Conservation (phyloP, 2,113 vertebrate species). For the Mus pahari region DNA sequence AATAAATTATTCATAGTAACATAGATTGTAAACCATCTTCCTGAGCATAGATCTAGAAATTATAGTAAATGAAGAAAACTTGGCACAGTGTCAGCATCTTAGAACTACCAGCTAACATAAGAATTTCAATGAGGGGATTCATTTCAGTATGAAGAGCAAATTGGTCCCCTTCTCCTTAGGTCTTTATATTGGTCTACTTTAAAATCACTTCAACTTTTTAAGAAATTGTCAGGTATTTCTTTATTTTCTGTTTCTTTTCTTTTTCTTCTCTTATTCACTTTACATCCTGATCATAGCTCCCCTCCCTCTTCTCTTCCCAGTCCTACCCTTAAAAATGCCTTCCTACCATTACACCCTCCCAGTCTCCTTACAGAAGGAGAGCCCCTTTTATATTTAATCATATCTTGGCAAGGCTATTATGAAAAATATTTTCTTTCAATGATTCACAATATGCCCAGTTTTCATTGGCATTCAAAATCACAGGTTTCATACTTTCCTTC, state of each 20-base stretch:
- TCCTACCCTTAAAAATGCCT: too few species aligned
- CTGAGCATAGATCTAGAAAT: slow-evolving; percentile 25
- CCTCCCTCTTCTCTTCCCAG: too few species aligned
- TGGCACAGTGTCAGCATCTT: neutral
- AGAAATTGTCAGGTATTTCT: neutral
- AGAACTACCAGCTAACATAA: neutral
- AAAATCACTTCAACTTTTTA: neutral
- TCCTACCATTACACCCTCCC: too few species aligned
- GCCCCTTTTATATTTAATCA: neutral
- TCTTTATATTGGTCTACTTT: neutral
- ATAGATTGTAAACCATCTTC: neutral
- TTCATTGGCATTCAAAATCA: neutral
- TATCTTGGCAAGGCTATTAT: neutral
- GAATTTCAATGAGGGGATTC: neutral
- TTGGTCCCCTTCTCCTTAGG: rapidly evolving
- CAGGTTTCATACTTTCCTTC: neutral
- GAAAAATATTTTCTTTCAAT: neutral
- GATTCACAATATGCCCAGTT: neutral
- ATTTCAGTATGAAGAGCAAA: neutral
- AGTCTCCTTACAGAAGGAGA: too few species aligned
- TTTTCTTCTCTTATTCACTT: too few species aligned
- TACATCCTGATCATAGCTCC: too few species aligned
- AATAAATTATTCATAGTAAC: neutral
- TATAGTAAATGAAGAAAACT: neutral
- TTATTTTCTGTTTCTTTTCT: neutral